Percentiles rank a stretch among this genome's conserved stretches.
Conservation (phyloP, 2,888 invertebrate genomes). For the Rhagium mordax region DNA sequence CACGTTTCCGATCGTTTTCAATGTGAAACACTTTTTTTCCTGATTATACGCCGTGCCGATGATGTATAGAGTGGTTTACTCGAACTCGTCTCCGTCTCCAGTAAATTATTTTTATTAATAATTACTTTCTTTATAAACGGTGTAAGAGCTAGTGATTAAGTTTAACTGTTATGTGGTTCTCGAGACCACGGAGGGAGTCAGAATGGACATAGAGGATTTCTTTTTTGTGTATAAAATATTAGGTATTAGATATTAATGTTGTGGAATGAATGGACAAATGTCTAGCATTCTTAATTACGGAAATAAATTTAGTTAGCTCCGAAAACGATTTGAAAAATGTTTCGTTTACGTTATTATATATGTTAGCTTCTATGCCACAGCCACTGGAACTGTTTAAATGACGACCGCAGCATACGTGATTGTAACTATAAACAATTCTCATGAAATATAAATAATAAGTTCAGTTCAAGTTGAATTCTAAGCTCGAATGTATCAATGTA, state of each 20-base stretch:
- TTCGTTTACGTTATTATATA: no score
- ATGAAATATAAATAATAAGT: no score
- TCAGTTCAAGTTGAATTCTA: no score
- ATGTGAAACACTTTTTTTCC: slow-evolving; percentile 4
- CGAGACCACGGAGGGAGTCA: background rate
- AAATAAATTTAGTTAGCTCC: background rate
- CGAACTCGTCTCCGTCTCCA: background rate
- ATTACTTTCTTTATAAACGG: background rate
- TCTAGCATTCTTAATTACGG: background rate
- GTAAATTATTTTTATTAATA: slow-evolving; percentile 14
- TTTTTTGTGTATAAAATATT: background rate
- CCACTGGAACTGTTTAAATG: no score
- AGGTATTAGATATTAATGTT: background rate
- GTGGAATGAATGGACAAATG: background rate
- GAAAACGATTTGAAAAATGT: background rate
- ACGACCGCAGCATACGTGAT: no score
- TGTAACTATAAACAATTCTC: no score
- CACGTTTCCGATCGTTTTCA: slow-evolving; percentile 2
- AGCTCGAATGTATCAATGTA: no score
- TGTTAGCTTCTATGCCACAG: no score
- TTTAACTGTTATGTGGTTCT: background rate
- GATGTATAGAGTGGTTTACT: background rate
- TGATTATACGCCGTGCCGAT: background rate
- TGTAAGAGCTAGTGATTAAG: background rate
- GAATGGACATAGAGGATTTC: background rate